These are phyloP conservation scores for Balaenoptera acutorostrata DNA, from an alignment of 2,113 vertebrate species.

Conservation along the genomic window DNA sequence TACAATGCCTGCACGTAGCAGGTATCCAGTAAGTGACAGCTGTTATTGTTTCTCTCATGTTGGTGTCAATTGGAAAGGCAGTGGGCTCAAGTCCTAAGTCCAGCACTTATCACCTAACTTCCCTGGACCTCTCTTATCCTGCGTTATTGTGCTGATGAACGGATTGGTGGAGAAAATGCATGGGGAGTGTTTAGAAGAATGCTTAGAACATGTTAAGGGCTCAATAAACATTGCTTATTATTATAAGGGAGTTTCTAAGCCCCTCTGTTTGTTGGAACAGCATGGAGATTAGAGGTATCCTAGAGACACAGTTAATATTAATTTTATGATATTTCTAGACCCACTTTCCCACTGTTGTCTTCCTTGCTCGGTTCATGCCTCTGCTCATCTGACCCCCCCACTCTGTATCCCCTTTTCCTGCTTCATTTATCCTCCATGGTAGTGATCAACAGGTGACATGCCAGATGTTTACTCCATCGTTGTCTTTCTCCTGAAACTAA, in stretches of 20 bases:
- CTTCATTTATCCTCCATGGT: neutral
- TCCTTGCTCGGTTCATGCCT: neutral
- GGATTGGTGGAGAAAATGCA: neutral
- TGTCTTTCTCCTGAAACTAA: neutral
- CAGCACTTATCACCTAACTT: neutral
- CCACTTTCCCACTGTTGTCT: neutral
- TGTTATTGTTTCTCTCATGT: neutral
- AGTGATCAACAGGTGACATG: neutral
- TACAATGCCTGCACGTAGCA: rapidly evolving
- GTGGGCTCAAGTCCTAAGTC: neutral
- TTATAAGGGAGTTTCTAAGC: neutral
- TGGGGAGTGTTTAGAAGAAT: neutral
- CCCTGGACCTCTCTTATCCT: neutral
- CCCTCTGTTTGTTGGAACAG: neutral
- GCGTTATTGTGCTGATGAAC: neutral
- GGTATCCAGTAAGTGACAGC: neutral
- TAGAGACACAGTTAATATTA: neutral
- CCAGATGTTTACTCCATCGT: neutral
- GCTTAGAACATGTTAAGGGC: neutral
- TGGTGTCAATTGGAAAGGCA: neutral
- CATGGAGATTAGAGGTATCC: neutral
- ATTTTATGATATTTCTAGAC: neutral
- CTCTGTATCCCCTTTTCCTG: neutral
- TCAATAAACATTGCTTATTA: neutral
- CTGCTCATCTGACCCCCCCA: neutral